Evolutionary conservation across 2,888 invertebrate species (phyloP).

Genomic region (Heliconius charithonia): DNA sequence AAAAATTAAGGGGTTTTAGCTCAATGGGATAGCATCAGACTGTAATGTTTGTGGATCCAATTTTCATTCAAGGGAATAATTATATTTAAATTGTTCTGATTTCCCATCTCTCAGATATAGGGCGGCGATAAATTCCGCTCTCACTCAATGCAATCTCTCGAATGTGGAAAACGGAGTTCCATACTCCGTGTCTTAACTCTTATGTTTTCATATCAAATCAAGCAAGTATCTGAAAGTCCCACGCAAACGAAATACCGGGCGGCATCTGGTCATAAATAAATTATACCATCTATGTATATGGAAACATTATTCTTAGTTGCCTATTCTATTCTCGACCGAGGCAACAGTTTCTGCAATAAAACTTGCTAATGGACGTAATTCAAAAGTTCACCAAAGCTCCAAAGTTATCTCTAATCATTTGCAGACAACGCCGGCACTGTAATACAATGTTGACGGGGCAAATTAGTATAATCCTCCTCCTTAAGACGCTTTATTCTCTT

Average conservation of each 20-base stretch:
- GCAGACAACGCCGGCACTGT: conserved; percentile 25
- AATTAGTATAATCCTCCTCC: conserved; percentile 38
- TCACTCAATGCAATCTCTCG: too few species aligned
- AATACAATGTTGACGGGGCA: conserved; percentile 38
- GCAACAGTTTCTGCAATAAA: conserved; percentile 28
- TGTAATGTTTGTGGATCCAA: not conserved
- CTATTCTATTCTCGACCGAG: conserved; percentile 1
- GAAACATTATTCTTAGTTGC: not conserved
- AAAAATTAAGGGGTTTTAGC: not conserved
- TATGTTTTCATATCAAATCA: too few species aligned
- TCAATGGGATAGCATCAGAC: not conserved
- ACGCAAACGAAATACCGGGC: too few species aligned
- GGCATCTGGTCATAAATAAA: not conserved
- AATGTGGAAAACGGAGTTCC: too few species aligned
- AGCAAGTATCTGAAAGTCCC: too few species aligned
- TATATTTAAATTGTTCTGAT: too few species aligned
- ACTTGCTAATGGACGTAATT: conserved; percentile 34
- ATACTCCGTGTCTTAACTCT: too few species aligned
- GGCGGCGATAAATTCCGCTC: too few species aligned
- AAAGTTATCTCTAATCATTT: conserved; percentile 37
- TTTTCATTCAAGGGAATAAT: too few species aligned
- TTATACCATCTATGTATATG: not conserved
- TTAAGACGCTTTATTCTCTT: conserved; percentile 36
- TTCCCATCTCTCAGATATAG: too few species aligned
- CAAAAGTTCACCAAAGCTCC: conserved; percentile 32